These are phyloP conservation scores for Melanerpes formicivorus DNA, from an alignment of 2,113 vertebrate genomes.

Conservation along the genomic window DNA sequence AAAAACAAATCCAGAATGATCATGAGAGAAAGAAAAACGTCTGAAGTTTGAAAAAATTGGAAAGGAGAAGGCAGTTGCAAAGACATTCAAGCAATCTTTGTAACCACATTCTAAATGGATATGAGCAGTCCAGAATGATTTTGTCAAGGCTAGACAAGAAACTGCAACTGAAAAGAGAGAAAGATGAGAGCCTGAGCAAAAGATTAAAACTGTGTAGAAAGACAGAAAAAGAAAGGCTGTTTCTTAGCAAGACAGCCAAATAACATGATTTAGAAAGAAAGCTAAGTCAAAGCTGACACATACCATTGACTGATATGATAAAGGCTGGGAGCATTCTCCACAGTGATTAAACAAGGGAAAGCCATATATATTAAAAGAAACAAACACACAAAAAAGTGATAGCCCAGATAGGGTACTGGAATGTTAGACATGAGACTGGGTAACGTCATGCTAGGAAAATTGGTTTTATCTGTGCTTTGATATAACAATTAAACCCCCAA, in stretches of 20 bases:
- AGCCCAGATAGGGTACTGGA: not conserved
- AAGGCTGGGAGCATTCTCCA: not conserved
- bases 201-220: conserved; percentile 25
- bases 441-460: not conserved
- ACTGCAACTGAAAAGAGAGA: conserved; percentile 12
- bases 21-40: not conserved
- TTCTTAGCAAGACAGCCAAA: conserved; percentile 22
- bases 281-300: conserved; percentile 28
- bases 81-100: not conserved
- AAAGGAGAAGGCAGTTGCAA: not conserved
- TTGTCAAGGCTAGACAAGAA: conserved; percentile 21
- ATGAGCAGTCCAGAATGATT: conserved; percentile 14
- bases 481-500: not conserved
- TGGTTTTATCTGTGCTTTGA: not conserved
- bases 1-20: not conserved
- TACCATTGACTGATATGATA: conserved; percentile 28
- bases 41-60: not conserved
- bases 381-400: not conserved
- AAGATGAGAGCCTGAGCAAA: not conserved
- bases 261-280: not conserved
- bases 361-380: not conserved
- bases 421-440: not conserved
- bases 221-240: conserved; percentile 3
- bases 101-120: not conserved
- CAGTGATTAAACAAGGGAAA: not conserved